These are phyloP conservation scores for Masnerella sp. DNA, from an alignment of 2,888 invertebrate genomes.

Conservation along the genomic window DNA sequence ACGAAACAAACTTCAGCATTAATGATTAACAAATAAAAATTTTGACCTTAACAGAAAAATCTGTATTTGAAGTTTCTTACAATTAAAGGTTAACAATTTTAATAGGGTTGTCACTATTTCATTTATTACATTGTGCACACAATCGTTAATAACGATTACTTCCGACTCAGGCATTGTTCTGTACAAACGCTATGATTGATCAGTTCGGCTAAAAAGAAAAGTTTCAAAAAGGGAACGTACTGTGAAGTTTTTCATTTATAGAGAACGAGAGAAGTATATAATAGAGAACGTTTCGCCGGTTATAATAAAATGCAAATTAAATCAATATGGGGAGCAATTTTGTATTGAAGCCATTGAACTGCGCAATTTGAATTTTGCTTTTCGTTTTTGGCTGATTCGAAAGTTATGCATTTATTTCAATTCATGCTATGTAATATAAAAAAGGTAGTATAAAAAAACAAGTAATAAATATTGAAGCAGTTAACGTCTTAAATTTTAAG, in stretches of 20 bases:
- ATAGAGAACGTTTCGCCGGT: not conserved
- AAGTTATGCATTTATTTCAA: too few relatives aligned
- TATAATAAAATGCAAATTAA: constrained; percentile 29
- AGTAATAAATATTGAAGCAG: too few relatives aligned
- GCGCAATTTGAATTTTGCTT: too few relatives aligned
- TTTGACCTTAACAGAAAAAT: too few relatives aligned
- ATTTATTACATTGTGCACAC: constrained; percentile 19
- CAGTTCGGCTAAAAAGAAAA: constrained; percentile 11
- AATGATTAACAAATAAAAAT: too few relatives aligned
- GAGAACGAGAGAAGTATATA: constrained; percentile 1
- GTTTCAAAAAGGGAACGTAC: constrained; percentile 5
- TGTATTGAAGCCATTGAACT: too few relatives aligned
- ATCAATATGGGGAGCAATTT: constrained; percentile 10
- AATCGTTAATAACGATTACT: constrained; percentile 20
- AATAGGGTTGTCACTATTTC: constrained; percentile 14
- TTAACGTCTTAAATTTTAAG: too few relatives aligned
- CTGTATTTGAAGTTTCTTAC: constrained; percentile 13
- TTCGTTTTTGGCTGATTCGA: too few relatives aligned
- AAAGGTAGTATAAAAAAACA: too few relatives aligned
- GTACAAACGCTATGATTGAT: constrained; percentile 14
- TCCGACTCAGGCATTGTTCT: constrained; percentile 8
- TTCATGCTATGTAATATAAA: too few relatives aligned
- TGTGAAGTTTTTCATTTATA: constrained; percentile 13
- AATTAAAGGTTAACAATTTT: constrained; percentile 11
- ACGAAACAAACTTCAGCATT: too few relatives aligned